These are phyloP conservation scores for Liolophura sinensis DNA, from an alignment of 1,140 invertebrate species.

Conservation along the genomic window DNA sequence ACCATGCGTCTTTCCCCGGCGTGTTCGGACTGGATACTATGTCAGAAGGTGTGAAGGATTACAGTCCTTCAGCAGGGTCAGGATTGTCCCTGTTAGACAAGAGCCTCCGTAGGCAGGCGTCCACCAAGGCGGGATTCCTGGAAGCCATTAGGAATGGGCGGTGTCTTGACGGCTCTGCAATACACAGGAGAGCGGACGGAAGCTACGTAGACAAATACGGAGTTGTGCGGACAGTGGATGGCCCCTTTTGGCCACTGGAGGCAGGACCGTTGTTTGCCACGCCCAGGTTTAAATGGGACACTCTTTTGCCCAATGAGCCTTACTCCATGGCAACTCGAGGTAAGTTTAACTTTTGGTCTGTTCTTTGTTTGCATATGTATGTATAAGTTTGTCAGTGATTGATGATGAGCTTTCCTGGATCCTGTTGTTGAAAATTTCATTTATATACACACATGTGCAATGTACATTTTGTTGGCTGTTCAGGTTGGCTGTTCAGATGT, in stretches of 20 bases:
- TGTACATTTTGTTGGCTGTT: too few species aligned
- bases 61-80: too few species aligned
- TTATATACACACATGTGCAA: too few species aligned
- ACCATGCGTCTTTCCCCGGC: conserved; percentile 47
- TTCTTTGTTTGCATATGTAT: too few species aligned
- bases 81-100: background rate
- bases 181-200: conserved; percentile 35
- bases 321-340: conserved; percentile 31
- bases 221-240: conserved; percentile 43
- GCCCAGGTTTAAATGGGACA: conserved; percentile 40
- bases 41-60: conserved; percentile 42
- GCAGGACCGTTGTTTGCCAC: conserved; percentile 47
- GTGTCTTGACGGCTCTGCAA: conserved; percentile 38
- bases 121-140: conserved; percentile 48
- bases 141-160: conserved; percentile 39
- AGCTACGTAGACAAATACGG: conserved; percentile 52
- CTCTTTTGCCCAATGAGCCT: conserved; percentile 26
- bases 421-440: too few species aligned
- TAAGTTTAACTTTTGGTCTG: conserved; percentile 15
- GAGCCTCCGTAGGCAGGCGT: conserved; percentile 32
- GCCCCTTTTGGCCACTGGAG: conserved; percentile 55
- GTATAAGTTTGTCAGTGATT: too few species aligned
- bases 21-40: conserved; percentile 43
- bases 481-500: too few species aligned
- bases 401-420: too few species aligned